These are phyloP conservation scores for Coendou prehensilis DNA, from an alignment of 2,797 vertebrate species.

Conservation along the genomic window DNA sequence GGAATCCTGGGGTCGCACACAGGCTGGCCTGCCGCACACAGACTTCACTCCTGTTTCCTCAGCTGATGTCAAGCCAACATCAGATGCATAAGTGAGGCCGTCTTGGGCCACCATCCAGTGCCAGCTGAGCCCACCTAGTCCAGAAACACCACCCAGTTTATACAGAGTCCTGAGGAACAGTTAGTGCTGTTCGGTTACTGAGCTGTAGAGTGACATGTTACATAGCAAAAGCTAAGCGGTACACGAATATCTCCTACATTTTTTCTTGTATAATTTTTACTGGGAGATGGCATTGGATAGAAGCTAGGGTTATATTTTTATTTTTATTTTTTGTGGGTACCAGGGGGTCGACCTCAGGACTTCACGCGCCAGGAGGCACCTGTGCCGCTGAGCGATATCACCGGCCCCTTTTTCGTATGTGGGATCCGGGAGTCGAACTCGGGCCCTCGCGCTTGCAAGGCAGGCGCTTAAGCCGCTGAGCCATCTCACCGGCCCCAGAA, in stretches of 20 bases:
- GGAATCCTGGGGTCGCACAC: not conserved
- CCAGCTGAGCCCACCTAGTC: not conserved
- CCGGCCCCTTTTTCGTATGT: no score
- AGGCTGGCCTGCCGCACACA: no score
- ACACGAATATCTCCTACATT: not conserved
- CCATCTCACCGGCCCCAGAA: no score
- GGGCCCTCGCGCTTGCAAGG: no score
- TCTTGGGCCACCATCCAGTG: not conserved
- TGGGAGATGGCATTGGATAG: not conserved
- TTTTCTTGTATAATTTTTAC: not conserved
- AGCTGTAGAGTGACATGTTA: not conserved
- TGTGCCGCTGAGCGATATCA: no score
- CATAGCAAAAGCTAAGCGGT: not conserved
- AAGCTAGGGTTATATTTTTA: not conserved
- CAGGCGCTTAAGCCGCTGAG: no score
- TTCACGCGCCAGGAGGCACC: no score
- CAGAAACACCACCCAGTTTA: not conserved
- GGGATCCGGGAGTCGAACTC: no score
- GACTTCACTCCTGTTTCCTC: not conserved
- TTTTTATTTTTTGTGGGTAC: no score
- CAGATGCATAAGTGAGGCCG: not conserved
- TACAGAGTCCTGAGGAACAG: not conserved
- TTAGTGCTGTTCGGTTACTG: not conserved
- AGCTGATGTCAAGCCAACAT: not conserved
- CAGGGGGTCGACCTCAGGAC: no score